Conservation (phyloP, 2,113 vertebrate genomes). For the Mohoua ochrocephala region DNA sequence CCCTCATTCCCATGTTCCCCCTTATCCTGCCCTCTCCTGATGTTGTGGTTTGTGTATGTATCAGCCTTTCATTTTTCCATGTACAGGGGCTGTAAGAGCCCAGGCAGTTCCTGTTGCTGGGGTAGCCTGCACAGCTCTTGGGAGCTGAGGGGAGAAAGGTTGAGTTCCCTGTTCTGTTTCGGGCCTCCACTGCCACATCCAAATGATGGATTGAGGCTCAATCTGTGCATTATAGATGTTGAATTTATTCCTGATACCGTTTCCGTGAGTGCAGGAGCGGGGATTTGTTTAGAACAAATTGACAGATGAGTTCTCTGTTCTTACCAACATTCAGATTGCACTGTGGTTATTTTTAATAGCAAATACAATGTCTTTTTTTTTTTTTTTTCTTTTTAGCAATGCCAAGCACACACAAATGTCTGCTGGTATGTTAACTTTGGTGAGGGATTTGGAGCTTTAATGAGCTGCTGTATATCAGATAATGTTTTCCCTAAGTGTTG, state of each 20-base stretch:
- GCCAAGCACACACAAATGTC: background rate
- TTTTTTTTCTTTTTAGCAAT: background rate
- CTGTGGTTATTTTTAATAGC: slow-evolving; percentile 3
- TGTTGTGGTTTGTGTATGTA: background rate
- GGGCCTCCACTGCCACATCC: background rate
- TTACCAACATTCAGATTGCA: background rate
- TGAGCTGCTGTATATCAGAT: background rate
- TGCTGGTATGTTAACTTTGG: background rate
- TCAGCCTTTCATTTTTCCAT: background rate
- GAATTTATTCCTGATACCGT: background rate
- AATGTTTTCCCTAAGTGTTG: background rate
- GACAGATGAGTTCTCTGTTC: background rate
- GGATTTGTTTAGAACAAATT: slow-evolving; percentile 1
- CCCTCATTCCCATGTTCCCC: background rate
- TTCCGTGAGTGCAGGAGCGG: background rate
- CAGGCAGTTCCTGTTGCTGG: background rate
- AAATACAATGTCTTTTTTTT: background rate
- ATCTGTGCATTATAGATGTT: background rate
- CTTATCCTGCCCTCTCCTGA: rapidly evolving
- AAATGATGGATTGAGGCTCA: background rate
- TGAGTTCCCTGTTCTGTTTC: background rate
- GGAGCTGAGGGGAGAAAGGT: background rate
- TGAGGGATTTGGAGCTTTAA: background rate
- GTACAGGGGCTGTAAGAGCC: background rate
- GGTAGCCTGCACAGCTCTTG: background rate